These are phyloP conservation scores for Microplitis mediator DNA, from an alignment of 1,140 invertebrate species.

Conservation along the genomic window DNA sequence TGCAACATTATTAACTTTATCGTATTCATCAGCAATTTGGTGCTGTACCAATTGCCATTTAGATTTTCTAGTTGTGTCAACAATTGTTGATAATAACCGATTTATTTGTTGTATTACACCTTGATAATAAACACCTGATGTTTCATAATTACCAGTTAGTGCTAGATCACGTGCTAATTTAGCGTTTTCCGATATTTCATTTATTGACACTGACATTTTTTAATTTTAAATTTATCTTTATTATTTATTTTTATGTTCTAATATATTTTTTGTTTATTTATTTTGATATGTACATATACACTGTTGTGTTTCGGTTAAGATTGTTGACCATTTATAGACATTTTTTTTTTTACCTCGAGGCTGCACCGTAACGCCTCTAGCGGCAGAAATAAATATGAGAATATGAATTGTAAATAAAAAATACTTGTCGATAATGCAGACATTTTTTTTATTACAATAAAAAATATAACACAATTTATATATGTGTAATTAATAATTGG, in stretches of 20 bases:
- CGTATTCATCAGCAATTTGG: conserved; percentile 87
- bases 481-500: no score
- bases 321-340: no score
- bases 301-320: no score
- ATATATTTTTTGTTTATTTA: no score
- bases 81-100: conserved; percentile 79
- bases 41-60: conserved; percentile 93
- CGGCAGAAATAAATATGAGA: no score
- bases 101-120: conserved; percentile 91
- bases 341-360: no score
- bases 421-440: no score
- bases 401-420: no score
- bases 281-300: no score
- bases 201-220: conserved; percentile 81
- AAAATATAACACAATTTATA: no score
- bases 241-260: not conserved
- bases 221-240: not conserved
- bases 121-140: conserved; percentile 92
- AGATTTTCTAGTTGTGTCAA: conserved; percentile 77
- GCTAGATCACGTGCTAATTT: conserved; percentile 94
- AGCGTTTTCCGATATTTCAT: conserved; percentile 90
- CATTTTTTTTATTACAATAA: no score
- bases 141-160: conserved; percentile 94
- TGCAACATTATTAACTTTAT: conserved; percentile 84
- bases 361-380: no score